Percentiles rank a stretch among this genome's conserved stretches.
Conservation (phyloP, 2,888 invertebrate genomes). For the Acrobasis repandana region DNA sequence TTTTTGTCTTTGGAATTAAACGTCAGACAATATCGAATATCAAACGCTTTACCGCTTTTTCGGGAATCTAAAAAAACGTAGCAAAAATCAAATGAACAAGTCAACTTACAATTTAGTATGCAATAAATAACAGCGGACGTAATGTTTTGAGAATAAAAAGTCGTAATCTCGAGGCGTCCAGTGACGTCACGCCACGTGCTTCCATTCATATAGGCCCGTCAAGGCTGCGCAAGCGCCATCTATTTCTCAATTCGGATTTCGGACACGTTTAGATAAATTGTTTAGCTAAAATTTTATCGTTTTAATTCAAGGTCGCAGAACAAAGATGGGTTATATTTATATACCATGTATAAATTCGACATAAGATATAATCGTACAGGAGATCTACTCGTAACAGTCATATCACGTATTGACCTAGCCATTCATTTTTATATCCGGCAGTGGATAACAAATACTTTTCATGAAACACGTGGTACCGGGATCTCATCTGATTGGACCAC, state of each 20-base stretch:
- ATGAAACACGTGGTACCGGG: not conserved
- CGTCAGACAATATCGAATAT: conserved; percentile 2
- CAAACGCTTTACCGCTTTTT: not conserved
- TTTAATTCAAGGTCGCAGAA: conserved; percentile 11
- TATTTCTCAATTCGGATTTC: conserved; percentile 13
- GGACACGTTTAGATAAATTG: conserved; percentile 17
- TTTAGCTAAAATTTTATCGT: conserved; percentile 16
- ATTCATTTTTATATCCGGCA: not conserved
- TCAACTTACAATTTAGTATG: not conserved
- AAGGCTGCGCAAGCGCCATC: conserved; percentile 20
- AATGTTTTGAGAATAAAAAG: conserved; percentile 13
- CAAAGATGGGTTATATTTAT: conserved; percentile 19
- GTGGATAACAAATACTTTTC: not conserved
- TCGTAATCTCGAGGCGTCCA: conserved; percentile 11
- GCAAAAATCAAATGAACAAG: not conserved
- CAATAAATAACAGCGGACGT: not conserved
- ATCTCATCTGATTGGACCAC: conserved; percentile 2
- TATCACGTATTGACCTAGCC: conserved; percentile 9
- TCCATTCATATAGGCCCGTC: conserved; percentile 6
- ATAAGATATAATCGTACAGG: conserved; percentile 2
- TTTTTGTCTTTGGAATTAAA: conserved; percentile 5
- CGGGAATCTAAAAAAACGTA: not conserved
- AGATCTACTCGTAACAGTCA: conserved; percentile 6
- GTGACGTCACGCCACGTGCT: conserved; percentile 17
- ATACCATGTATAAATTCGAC: conserved; percentile 13